A percentile compares a stretch with the other conserved stretches of the same genome.
These are phyloP conservation scores for Ceryle rudis DNA, from an alignment of 2,797 vertebrate species.

Conservation along the genomic window DNA sequence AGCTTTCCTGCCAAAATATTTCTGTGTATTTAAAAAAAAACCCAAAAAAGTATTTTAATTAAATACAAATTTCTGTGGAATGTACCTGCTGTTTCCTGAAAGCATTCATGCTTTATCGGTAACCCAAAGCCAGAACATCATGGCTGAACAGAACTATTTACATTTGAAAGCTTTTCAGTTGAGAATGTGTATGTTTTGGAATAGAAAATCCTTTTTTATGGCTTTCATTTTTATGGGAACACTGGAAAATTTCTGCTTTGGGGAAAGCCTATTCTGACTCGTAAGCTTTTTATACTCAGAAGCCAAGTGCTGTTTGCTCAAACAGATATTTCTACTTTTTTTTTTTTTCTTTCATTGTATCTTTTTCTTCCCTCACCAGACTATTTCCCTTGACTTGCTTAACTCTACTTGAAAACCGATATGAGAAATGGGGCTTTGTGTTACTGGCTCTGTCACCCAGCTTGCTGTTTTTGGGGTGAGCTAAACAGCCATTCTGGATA, in stretches of 20 bases:
- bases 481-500: not conserved
- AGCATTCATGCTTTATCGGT: not conserved
- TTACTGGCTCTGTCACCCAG: not conserved
- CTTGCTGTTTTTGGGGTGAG: not conserved
- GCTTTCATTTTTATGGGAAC: conserved; percentile 54
- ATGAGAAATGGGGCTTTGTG: not conserved
- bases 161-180: conserved; percentile 37
- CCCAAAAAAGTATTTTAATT: not conserved
- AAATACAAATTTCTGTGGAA: conserved; percentile 18
- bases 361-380: not conserved
- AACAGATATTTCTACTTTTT: not conserved
- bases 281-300: conserved; percentile 29
- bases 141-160: conserved; percentile 40
- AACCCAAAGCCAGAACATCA: not conserved
- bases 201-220: conserved; percentile 57
- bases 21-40: not conserved
- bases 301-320: conserved; percentile 8
- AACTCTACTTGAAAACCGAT: not conserved
- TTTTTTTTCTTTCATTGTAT: not conserved
- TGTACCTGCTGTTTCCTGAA: not conserved
- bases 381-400: not conserved
- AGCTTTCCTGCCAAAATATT: not conserved
- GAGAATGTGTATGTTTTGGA: conserved; percentile 60
- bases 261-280: conserved; percentile 12
- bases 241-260: conserved; percentile 56